A percentile compares a stretch with the other conserved stretches of the same genome.
Evolutionary conservation across 2,797 vertebrate species (phyloP).

Genomic region (Eulemur coronatus): DNA sequence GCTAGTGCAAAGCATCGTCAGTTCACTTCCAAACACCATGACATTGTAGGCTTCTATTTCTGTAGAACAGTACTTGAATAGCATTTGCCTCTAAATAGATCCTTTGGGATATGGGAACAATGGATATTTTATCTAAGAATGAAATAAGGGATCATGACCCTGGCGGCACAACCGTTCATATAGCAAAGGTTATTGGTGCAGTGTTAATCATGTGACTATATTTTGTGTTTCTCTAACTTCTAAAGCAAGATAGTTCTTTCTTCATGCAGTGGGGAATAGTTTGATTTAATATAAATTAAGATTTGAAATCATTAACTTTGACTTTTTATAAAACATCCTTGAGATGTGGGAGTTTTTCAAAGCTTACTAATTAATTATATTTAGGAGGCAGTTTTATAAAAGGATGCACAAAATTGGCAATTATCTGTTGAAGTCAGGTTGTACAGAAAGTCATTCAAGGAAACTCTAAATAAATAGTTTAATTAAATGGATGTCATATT

Average conservation of each 20-base stretch:
- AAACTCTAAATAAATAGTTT: constrained; percentile 40
- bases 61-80: constrained; percentile 69
- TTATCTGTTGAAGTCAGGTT: constrained; percentile 37
- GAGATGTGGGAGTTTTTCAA: background rate
- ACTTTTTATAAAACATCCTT: constrained; percentile 36
- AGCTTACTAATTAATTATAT: constrained; percentile 44
- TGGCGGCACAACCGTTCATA: background rate
- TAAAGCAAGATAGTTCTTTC: background rate
- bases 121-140: background rate
- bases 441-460: constrained; percentile 39
- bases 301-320: constrained; percentile 45
- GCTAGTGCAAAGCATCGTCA: constrained; percentile 66
- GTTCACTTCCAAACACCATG: constrained; percentile 66
- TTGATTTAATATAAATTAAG: constrained; percentile 40
- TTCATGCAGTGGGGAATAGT: background rate
- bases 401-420: background rate
- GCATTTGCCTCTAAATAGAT: constrained; percentile 69
- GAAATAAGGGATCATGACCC: background rate
- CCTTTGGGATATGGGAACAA: constrained; percentile 34
- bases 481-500: constrained; percentile 52
- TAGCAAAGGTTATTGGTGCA: background rate
- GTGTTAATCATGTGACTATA: background rate
- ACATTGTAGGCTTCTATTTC: constrained; percentile 70
- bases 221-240: background rate
- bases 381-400: constrained; percentile 22